phyloP scores from a whole-genome alignment of 2,888 invertebrate genomes.

The Saturnia japonica region DNA sequence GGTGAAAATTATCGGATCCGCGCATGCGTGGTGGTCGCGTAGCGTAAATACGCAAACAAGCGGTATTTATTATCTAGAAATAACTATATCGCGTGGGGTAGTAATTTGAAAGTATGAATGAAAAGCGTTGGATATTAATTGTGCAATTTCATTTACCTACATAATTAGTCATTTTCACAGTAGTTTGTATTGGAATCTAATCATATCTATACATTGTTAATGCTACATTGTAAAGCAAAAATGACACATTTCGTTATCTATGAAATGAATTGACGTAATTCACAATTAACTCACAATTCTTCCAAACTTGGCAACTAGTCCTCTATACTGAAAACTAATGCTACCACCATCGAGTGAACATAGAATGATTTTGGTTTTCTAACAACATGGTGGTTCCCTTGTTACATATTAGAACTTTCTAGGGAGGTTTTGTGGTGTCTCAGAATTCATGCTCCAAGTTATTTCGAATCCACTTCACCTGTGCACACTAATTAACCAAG shows the following conservation, averaged over 20 bases:
- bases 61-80: conserved; percentile 53
- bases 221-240: background rate
- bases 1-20: conserved; percentile 66
- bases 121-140: conserved; percentile 19
- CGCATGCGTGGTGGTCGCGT: conserved; percentile 79
- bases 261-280: background rate
- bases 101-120: conserved; percentile 39
- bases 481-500: no score
- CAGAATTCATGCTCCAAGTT: no score
- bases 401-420: no score
- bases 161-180: conserved; percentile 14
- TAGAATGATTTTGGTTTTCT: no score
- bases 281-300: background rate
- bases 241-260: background rate
- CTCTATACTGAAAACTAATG: no score
- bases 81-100: conserved; percentile 68
- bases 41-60: conserved; percentile 63
- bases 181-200: background rate
- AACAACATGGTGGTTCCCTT: no score
- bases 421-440: no score
- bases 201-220: background rate
- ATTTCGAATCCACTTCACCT: no score
- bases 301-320: no score
- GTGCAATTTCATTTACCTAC: conserved; percentile 19
- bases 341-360: no score